A percentile compares a stretch with the other conserved stretches of the same genome.
Evolutionary conservation across 1,140 invertebrate species (phyloP).

Genomic region (Tribolium madens): DNA sequence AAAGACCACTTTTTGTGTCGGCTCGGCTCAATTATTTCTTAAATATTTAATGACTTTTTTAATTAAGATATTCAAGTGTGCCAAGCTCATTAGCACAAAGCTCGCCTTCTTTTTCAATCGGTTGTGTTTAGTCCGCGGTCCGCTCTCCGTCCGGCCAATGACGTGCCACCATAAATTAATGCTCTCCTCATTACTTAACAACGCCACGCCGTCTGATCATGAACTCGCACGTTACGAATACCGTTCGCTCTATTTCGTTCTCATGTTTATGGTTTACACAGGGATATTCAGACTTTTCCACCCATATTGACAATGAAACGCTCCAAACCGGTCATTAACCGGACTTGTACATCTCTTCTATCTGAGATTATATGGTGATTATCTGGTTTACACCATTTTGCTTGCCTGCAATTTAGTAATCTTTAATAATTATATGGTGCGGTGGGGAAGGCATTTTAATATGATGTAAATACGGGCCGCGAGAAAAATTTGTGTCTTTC

Average conservation of each 20-base stretch:
- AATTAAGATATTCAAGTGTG: conserved; percentile 32
- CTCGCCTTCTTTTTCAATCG: conserved; percentile 13
- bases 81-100: conserved; percentile 32
- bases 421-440: conserved; percentile 34
- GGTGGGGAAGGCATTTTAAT: conserved; percentile 20
- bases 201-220: conserved; percentile 27
- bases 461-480: conserved; percentile 13
- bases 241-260: conserved; percentile 13
- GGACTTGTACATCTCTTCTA: conserved; percentile 25
- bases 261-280: conserved; percentile 5
- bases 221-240: neutral
- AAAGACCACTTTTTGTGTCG: conserved; percentile 26
- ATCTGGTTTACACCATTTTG: conserved; percentile 38
- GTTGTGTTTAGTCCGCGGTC: neutral
- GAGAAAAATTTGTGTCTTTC: conserved; percentile 17
- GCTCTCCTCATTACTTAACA: conserved; percentile 15
- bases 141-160: neutral
- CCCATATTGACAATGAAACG: conserved; percentile 7
- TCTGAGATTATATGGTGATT: conserved; percentile 31
- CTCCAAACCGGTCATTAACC: conserved; percentile 19
- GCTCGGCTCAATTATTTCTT: conserved; percentile 28
- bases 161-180: conserved; percentile 13
- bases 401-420: conserved; percentile 37
- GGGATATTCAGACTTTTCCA: neutral
- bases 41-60: conserved; percentile 40